Evolutionary conservation across 2,113 vertebrate genomes (phyloP).

Genomic region (Cyrtonyx montezumae): DNA sequence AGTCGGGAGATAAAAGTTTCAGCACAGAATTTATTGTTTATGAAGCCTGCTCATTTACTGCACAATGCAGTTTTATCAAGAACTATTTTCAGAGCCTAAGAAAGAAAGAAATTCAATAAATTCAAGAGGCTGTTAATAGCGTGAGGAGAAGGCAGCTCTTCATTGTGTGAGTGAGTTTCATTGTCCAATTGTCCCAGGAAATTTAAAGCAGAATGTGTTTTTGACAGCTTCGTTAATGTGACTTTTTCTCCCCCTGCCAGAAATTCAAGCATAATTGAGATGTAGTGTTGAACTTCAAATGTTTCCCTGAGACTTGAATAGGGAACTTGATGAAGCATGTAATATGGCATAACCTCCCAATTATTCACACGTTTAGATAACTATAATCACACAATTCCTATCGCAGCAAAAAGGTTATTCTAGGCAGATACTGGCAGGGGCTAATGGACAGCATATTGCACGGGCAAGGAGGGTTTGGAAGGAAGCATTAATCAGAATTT

Average conservation of each 20-base stretch:
- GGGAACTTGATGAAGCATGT: constrained; percentile 76
- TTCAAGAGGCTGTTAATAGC: constrained; percentile 22
- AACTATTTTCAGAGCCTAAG: constrained; percentile 14
- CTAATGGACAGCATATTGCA: constrained; percentile 74
- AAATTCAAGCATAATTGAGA: constrained; percentile 78
- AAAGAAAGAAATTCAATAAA: constrained; percentile 40
- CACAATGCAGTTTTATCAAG: constrained; percentile 25
- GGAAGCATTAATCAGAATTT: constrained; percentile 72
- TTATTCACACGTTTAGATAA: constrained; percentile 79
- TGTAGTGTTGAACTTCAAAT: constrained; percentile 74
- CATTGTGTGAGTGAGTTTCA: constrained; percentile 55
- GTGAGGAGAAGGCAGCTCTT: constrained; percentile 60
- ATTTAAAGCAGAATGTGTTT: constrained; percentile 72
- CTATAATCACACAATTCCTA: constrained; percentile 70
- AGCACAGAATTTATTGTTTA: constrained; percentile 27
- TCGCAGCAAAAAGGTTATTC: constrained; percentile 61
- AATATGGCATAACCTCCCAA: constrained; percentile 76
- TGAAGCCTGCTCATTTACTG: not conserved
- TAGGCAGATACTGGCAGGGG: constrained; percentile 73
- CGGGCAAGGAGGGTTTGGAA: constrained; percentile 58
- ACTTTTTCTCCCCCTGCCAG: constrained; percentile 49
- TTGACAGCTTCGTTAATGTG: constrained; percentile 75
- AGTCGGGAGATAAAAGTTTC: constrained; percentile 16
- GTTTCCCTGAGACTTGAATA: constrained; percentile 72
- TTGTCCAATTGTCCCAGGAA: constrained; percentile 72